A percentile compares a stretch with the other conserved stretches of the same genome.
Conservation (phyloP, 2,113 vertebrate species). For the Probosciger aterrimus region DNA sequence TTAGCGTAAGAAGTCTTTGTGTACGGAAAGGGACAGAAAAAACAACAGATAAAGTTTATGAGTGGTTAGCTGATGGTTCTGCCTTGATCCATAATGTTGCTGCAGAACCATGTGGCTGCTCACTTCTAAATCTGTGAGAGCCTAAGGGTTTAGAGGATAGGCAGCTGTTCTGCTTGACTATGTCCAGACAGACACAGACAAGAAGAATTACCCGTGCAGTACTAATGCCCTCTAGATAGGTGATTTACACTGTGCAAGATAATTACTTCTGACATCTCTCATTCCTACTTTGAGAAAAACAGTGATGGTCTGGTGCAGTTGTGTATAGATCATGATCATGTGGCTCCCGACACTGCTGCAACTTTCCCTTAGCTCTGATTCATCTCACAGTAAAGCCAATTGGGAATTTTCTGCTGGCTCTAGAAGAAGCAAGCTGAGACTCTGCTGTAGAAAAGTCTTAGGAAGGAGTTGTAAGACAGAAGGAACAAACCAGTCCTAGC, state of each 20-base stretch:
- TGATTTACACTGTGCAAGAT: constrained; percentile 2
- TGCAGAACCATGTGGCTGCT: neutral
- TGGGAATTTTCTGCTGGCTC: neutral
- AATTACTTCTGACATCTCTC: constrained; percentile 56
- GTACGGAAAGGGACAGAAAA: neutral
- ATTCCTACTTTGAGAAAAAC: constrained; percentile 1
- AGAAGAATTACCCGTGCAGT: constrained; percentile 41
- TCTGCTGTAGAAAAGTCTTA: neutral
- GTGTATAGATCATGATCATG: neutral
- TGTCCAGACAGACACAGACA: constrained; percentile 56
- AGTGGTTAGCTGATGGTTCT: neutral
- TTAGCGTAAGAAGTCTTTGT: neutral
- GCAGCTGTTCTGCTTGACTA: neutral
- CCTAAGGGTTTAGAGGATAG: neutral
- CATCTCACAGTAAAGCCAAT: neutral
- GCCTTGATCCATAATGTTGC: neutral
- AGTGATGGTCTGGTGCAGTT: neutral
- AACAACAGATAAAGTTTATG: neutral
- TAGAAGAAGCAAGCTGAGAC: neutral
- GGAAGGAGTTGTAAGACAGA: neutral
- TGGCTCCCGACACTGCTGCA: neutral
- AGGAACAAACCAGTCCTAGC: neutral
- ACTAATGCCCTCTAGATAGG: neutral
- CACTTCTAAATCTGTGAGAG: neutral
- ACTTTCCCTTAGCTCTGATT: neutral